These are phyloP conservation scores for Phalangium opilio DNA, from an alignment of 2,888 invertebrate species.

Conservation along the genomic window DNA sequence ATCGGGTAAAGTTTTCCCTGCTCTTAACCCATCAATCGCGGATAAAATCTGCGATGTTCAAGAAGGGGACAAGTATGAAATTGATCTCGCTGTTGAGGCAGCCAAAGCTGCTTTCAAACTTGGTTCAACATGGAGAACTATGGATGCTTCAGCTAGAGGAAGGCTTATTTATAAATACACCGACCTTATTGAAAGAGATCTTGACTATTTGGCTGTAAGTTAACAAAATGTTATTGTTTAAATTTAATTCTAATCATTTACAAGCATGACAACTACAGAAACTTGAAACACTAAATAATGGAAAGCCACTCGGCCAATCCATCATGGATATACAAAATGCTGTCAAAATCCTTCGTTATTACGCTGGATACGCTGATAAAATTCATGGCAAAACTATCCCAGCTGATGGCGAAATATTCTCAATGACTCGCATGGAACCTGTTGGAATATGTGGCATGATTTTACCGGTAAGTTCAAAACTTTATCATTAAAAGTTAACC, in stretches of 20 bases:
- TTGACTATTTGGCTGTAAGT: conserved; percentile 36
- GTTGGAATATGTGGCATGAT: conserved; percentile 46
- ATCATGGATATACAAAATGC: conserved; percentile 28
- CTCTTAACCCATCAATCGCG: conserved; percentile 66
- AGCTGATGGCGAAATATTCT: conserved; percentile 40
- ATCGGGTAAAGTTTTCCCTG: conserved; percentile 69
- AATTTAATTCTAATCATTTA: background rate
- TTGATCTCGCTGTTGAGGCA: conserved; percentile 40
- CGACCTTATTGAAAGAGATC: conserved; percentile 40
- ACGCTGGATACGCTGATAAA: conserved; percentile 75
- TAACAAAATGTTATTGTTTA: conserved; percentile 1
- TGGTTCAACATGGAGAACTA: conserved; percentile 41
- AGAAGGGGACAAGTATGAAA: conserved; percentile 53
- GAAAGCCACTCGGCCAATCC: conserved; percentile 57
- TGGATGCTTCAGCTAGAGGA: conserved; percentile 43
- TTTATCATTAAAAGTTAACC: background rate
- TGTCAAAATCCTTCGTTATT: conserved; percentile 38
- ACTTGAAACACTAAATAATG: conserved; percentile 86
- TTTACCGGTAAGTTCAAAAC: conserved; percentile 30
- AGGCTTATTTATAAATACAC: conserved; percentile 38
- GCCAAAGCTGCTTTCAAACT: conserved; percentile 38
- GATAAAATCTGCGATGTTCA: conserved; percentile 56
- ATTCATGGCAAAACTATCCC: conserved; percentile 70
- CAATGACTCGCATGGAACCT: conserved; percentile 43
- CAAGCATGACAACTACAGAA: too few relatives aligned